Percentiles rank a stretch among this genome's conserved stretches.
Conservation (phyloP, 2,113 vertebrate species). For the Sardina pilchardus region DNA sequence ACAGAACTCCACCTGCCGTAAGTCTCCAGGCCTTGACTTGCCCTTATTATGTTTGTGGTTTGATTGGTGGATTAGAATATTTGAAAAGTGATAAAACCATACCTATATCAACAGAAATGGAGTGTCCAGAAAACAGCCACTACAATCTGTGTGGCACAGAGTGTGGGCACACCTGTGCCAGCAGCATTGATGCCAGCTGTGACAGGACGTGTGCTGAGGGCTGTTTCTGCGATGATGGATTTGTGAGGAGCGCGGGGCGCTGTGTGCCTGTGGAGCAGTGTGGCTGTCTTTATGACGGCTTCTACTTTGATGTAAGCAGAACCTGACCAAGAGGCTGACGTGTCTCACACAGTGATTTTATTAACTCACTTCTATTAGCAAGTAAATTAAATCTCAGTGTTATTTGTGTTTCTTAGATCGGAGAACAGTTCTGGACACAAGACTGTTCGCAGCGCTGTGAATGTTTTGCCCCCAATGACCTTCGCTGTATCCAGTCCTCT, state of each 20-base stretch:
- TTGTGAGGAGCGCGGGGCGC: conserved; percentile 57
- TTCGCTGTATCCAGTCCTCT: conserved; percentile 44
- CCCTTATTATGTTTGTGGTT: neutral
- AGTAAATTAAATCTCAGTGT: neutral
- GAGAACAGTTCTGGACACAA: conserved; percentile 60
- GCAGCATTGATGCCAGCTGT: conserved; percentile 46
- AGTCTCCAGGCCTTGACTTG: neutral
- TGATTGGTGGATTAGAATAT: neutral
- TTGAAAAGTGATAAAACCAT: neutral
- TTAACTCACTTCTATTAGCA: neutral
- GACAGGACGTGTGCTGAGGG: conserved; percentile 64
- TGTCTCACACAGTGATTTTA: neutral
- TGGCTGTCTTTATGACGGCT: conserved; percentile 60
- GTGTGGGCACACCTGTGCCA: conserved; percentile 62
- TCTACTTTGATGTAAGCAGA: conserved; percentile 61
- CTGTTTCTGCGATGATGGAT: conserved; percentile 68
- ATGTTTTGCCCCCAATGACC: conserved; percentile 53
- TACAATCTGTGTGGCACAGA: conserved; percentile 63
- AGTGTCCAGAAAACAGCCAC: conserved; percentile 63
- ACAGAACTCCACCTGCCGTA: neutral
- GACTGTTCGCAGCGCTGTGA: conserved; percentile 57
- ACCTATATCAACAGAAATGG: conserved; percentile 37
- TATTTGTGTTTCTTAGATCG: conserved; percentile 43
- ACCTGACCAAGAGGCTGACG: neutral
- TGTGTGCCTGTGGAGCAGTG: conserved; percentile 72